Evolutionary conservation across 2,888 invertebrate genomes (phyloP).

Genomic region (Asteroscopus sphinx): DNA sequence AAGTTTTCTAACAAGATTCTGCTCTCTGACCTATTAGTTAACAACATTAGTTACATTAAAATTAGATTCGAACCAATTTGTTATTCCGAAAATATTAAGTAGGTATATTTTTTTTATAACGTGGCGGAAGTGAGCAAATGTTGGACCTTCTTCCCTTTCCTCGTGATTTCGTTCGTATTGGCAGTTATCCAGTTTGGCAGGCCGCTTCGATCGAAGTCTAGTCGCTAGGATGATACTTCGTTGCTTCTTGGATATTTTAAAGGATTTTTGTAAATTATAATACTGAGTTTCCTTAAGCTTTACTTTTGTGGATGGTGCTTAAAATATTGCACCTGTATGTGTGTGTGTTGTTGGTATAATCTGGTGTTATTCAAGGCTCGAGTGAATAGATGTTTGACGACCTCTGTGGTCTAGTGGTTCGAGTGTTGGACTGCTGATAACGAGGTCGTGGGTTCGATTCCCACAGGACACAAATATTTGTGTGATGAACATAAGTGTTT

Average conservation of each 20-base stretch:
- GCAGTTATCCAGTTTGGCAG: constrained; percentile 78
- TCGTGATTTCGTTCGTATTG: constrained; percentile 66
- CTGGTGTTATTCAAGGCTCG: no score
- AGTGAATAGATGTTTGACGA: no score
- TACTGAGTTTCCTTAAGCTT: constrained; percentile 2
- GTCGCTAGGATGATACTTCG: constrained; percentile 38
- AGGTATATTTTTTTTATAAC: constrained; percentile 43
- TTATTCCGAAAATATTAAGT: constrained; percentile 47
- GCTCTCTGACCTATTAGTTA: constrained; percentile 5
- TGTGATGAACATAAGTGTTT: no score
- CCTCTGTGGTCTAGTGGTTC: no score
- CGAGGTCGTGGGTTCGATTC: no score
- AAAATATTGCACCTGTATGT: no score
- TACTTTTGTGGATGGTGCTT: neutral
- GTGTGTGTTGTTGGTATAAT: no score
- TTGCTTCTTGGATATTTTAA: constrained; percentile 29
- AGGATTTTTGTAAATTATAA: constrained; percentile 31
- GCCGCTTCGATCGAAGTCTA: constrained; percentile 49
- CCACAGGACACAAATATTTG: no score
- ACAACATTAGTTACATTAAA: constrained; percentile 19
- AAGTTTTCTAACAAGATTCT: neutral
- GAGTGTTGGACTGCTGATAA: no score
- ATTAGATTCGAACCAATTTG: constrained; percentile 38
- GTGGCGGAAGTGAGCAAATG: constrained; percentile 57
- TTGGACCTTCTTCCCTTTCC: constrained; percentile 57